Evolutionary conservation across 2,113 vertebrate genomes (phyloP).

Genomic region (Sialia sialis): DNA sequence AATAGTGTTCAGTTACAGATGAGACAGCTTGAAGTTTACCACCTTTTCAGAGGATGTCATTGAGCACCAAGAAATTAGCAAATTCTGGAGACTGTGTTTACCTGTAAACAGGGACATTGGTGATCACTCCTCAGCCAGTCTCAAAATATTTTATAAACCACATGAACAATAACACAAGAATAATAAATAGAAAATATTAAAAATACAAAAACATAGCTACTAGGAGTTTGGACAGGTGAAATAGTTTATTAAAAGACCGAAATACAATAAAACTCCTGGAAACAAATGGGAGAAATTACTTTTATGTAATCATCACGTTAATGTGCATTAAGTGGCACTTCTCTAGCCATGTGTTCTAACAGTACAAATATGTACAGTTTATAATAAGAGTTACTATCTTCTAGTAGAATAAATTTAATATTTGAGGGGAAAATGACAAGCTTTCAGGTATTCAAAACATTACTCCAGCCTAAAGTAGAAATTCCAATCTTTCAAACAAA

Average conservation of each 20-base stretch:
- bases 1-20: not conserved
- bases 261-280: not conserved
- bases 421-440: not conserved
- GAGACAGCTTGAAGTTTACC: not conserved
- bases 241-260: not conserved
- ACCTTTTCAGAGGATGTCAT: not conserved
- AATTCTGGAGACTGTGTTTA: not conserved
- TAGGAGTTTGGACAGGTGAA: not conserved
- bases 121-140: fast-evolving
- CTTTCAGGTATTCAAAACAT: not conserved
- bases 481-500: not conserved
- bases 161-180: not conserved
- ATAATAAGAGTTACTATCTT: not conserved
- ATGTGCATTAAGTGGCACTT: not conserved
- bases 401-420: not conserved
- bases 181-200: not conserved
- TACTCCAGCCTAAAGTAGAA: not conserved
- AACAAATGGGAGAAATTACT: not conserved
- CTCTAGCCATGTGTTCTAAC: not conserved
- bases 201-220: not conserved
- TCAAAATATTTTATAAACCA: not conserved
- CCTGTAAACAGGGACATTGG: not conserved
- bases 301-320: fast-evolving
- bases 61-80: not conserved
- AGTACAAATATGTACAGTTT: not conserved